Percentiles rank a stretch among this genome's conserved stretches.
Conservation (phyloP, 1,140 invertebrate species). For the Heliothis subflexa region DNA sequence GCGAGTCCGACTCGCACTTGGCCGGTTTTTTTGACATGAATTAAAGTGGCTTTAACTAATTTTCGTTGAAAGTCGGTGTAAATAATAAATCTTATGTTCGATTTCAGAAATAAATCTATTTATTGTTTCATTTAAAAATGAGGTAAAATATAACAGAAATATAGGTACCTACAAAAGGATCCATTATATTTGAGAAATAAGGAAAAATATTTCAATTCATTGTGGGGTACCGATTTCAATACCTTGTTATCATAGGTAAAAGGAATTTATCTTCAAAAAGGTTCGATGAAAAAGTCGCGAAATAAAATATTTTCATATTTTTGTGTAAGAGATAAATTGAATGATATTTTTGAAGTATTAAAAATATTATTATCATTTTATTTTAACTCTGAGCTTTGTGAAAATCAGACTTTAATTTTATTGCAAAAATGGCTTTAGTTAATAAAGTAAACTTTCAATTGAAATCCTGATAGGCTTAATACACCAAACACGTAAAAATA, state of each 20-base stretch:
- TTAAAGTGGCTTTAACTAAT: too few species aligned
- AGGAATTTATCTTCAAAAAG: not conserved
- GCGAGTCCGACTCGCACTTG: too few species aligned
- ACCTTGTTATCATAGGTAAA: conserved; percentile 15
- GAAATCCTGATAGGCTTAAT: too few species aligned
- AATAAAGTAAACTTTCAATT: too few species aligned
- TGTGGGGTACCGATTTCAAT: not conserved
- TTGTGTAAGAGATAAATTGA: not conserved
- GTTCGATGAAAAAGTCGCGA: not conserved
- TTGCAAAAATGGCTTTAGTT: not conserved
- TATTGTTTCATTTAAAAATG: not conserved
- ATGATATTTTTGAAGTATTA: not conserved
- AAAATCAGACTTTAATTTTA: too few species aligned
- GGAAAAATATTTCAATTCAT: conserved; percentile 5
- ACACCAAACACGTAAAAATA: too few species aligned
- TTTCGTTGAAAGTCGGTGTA: too few species aligned
- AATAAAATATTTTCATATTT: not conserved
- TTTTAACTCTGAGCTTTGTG: too few species aligned
- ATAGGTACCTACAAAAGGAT: not conserved
- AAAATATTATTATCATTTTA: not conserved
- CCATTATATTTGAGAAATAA: not conserved
- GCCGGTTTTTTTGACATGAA: too few species aligned
- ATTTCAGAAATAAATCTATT: too few species aligned
- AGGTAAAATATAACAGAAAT: not conserved
- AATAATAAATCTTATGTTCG: too few species aligned